Conservation (phyloP, 2,888 invertebrate genomes). For the Oxycera nigricornis region DNA sequence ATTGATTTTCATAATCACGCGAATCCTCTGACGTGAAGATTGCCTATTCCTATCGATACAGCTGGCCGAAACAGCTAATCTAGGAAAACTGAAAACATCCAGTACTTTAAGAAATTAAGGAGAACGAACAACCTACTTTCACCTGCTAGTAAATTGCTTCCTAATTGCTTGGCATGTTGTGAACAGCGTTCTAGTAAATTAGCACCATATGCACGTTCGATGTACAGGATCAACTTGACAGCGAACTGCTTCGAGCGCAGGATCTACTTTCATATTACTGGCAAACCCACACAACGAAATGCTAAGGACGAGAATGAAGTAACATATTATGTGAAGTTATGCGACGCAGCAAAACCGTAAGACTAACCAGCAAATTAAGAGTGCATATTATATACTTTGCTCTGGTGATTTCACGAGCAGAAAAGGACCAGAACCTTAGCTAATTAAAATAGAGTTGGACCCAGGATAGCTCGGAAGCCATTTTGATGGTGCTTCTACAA, state of each 20-base stretch:
- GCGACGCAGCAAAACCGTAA: background rate
- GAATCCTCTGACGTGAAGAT: background rate
- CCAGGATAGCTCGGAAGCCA: background rate
- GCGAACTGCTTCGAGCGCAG: background rate
- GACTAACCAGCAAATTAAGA: constrained; percentile 29
- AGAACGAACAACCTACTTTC: too few species aligned
- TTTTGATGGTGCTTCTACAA: background rate
- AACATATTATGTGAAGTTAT: constrained; percentile 7
- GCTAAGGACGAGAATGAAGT: constrained; percentile 17
- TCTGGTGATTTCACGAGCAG: too few species aligned
- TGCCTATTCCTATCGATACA: background rate
- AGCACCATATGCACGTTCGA: constrained; percentile 14
- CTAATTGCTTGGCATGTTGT: constrained; percentile 33
- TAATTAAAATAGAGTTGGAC: constrained; percentile 40
- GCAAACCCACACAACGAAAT: background rate
- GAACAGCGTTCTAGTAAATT: constrained; percentile 36
- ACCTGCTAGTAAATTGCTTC: constrained; percentile 34
- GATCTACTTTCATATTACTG: background rate
- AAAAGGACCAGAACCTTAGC: constrained; percentile 30
- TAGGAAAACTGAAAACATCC: too few species aligned
- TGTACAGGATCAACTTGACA: background rate
- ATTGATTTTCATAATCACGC: constrained; percentile 33
- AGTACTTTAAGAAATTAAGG: too few species aligned
- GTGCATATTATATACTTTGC: constrained; percentile 21
- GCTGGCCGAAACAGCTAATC: too few species aligned